A percentile compares a stretch with the other conserved stretches of the same genome.
These are phyloP conservation scores for Eledona agricola DNA, from an alignment of 2,888 invertebrate genomes.

Conservation along the genomic window DNA sequence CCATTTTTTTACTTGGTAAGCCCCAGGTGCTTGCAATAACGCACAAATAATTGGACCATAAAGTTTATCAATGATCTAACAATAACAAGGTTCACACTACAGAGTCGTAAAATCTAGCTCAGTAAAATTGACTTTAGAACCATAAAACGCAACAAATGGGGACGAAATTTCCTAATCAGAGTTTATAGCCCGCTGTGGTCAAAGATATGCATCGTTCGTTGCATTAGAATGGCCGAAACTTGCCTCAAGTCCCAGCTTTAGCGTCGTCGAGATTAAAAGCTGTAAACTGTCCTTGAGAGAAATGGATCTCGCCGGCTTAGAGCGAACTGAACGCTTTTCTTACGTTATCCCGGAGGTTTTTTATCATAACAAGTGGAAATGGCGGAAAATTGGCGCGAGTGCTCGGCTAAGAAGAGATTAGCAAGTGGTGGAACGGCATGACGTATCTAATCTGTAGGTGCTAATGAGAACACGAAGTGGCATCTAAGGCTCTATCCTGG, in stretches of 20 bases:
- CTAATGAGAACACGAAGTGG: slow-evolving; percentile 48
- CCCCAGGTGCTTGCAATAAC: too few species aligned
- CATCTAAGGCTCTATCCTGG: slow-evolving; percentile 49
- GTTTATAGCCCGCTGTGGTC: slow-evolving; percentile 10
- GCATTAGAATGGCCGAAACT: slow-evolving; percentile 10
- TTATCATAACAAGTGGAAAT: slow-evolving; percentile 5
- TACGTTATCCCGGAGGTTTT: background rate
- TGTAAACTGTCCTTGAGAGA: slow-evolving; percentile 17
- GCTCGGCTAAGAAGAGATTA: slow-evolving; percentile 22
- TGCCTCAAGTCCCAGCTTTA: slow-evolving; percentile 6
- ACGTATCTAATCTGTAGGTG: slow-evolving; percentile 46
- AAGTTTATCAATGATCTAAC: too few species aligned
- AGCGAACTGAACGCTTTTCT: background rate
- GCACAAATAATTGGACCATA: too few species aligned
- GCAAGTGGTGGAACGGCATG: slow-evolving; percentile 29
- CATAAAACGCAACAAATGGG: slow-evolving; percentile 6
- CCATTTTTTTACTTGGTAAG: too few species aligned
- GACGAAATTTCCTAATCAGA: slow-evolving; percentile 14
- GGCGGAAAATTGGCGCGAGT: slow-evolving; percentile 5
- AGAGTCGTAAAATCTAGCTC: too few species aligned
- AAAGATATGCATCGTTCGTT: slow-evolving; percentile 21
- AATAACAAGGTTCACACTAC: too few species aligned
- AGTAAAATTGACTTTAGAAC: slow-evolving; percentile 5
- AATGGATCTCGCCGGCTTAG: slow-evolving; percentile 6
- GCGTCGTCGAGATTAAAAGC: slow-evolving; percentile 25